These are phyloP conservation scores for Chionomys nivalis DNA, from an alignment of 2,113 vertebrate genomes.

Conservation along the genomic window DNA sequence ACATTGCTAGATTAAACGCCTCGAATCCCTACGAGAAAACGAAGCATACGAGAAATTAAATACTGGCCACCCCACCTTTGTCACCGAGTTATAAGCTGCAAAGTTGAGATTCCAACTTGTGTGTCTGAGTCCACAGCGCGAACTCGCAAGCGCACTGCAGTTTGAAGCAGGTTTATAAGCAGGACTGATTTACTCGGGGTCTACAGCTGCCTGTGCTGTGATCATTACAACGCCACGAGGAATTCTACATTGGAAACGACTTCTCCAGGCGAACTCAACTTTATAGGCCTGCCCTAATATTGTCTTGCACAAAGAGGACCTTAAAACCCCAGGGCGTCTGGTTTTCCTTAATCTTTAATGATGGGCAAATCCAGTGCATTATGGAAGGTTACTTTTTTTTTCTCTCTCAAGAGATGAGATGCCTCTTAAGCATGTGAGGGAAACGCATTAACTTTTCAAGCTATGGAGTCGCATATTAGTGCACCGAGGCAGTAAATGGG, in stretches of 20 bases:
- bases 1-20: conserved; percentile 42
- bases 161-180: neutral
- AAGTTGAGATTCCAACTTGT: conserved; percentile 43
- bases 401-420: conserved; percentile 76
- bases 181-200: neutral
- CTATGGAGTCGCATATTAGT: conserved; percentile 73
- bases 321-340: conserved; percentile 63
- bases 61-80: neutral
- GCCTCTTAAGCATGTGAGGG: conserved; percentile 78
- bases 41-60: conserved; percentile 28
- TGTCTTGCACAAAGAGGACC: conserved; percentile 3
- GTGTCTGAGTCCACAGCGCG: neutral
- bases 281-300: neutral
- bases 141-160: neutral
- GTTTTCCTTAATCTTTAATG: conserved; percentile 79
- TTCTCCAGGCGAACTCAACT: conserved; percentile 51
- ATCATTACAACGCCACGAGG: neutral
- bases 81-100: conserved; percentile 4
- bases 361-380: conserved; percentile 79
- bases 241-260: conserved; percentile 38
- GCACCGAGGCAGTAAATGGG: conserved; percentile 74
- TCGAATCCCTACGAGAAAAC: neutral
- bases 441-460: conserved; percentile 79
- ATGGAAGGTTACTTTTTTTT: conserved; percentile 70
- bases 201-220: neutral